Conservation (phyloP, 2,797 vertebrate species). For the Neosilurus mollespiculum region DNA sequence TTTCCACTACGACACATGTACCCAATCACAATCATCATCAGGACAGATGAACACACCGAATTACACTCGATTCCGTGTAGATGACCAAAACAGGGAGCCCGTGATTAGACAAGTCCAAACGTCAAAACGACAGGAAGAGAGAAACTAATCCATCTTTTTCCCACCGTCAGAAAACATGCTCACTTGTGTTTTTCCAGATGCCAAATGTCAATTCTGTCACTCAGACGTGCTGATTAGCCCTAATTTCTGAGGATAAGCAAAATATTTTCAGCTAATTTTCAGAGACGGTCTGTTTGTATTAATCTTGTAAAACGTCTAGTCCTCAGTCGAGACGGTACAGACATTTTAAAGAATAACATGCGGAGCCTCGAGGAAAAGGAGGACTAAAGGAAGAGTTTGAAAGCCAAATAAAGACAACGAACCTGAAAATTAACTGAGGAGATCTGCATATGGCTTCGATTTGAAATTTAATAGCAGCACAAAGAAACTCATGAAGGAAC, state of each 20-base stretch:
- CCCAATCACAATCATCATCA: slow-evolving; percentile 14
- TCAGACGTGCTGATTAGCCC: not conserved
- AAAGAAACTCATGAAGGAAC: not conserved
- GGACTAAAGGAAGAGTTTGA: slow-evolving; percentile 28
- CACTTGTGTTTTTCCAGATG: not conserved
- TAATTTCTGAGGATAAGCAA: not conserved
- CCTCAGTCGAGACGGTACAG: not conserved
- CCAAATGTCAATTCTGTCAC: not conserved
- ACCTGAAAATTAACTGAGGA: slow-evolving; percentile 39
- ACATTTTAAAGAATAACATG: slow-evolving; percentile 28
- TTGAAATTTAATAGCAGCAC: slow-evolving; percentile 46
- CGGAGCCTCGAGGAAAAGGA: slow-evolving; percentile 16
- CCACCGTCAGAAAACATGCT: slow-evolving; percentile 7
- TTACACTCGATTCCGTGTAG: not conserved
- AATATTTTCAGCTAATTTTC: not conserved
- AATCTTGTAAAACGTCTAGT: slow-evolving; percentile 2
- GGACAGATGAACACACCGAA: not conserved
- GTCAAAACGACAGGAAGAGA: not conserved
- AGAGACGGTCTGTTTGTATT: not conserved
- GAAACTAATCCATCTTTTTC: slow-evolving; percentile 14
- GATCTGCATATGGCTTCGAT: slow-evolving; percentile 44
- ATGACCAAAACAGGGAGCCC: not conserved
- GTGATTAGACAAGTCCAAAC: not conserved
- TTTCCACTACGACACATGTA: slow-evolving; percentile 3
- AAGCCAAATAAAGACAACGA: slow-evolving; percentile 48